Base-by-base conservation (phyloP, 2,113 vertebrate species). In the Colossoma macropomum region DNA sequence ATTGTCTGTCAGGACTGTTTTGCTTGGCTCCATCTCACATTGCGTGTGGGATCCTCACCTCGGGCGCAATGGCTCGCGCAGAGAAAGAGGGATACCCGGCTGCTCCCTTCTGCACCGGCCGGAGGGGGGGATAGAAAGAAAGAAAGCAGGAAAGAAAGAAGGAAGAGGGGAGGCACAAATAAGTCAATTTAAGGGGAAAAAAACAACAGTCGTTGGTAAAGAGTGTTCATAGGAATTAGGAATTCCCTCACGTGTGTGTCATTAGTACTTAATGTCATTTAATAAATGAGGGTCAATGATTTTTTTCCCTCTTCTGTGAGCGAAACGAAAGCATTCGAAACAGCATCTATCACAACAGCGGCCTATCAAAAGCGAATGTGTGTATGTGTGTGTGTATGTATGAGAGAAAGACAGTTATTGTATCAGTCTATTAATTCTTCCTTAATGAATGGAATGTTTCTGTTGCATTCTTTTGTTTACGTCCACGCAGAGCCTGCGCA, bases 21-120 rank as follows among this genome's bases (percentile, higher is more conserved):
- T 97, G 97, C 95, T 97, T 98, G 98, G 97, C 98, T 97, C 95
- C 94, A 93, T 96, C 96, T 97, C 97, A 97, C 96, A 98, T 97
- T 98, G 96, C 96, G 96, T 96, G 97, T 96, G 96, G 96, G 96
- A 98, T 96, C 96, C 95, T 98, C 94, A 97, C 97, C 97, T 94
- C 95, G 90, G 97, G 96, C 97, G 96, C 97, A 96, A 96, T 96
- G 95, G 96, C 95, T 95, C 95, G 95, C 95, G 96, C 96, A 96
- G 95, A 96, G 95, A 98, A 96, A 97, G 94, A 95, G 92, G 92
- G 95, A 94, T 95, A 95, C 95, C 95, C 94, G 95, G 95, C 96
- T 97, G 96, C 94, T 97, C 93, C 59, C 95, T 96, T 95, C 94
- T 94, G 93, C 92, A 94, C 82, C 87, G 84, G 81, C 87, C 90